Evolutionary conservation across 2,797 vertebrate species (phyloP), one percentile per base, ranked within the genome.

Genomic region (Malurus splendens): DNA sequence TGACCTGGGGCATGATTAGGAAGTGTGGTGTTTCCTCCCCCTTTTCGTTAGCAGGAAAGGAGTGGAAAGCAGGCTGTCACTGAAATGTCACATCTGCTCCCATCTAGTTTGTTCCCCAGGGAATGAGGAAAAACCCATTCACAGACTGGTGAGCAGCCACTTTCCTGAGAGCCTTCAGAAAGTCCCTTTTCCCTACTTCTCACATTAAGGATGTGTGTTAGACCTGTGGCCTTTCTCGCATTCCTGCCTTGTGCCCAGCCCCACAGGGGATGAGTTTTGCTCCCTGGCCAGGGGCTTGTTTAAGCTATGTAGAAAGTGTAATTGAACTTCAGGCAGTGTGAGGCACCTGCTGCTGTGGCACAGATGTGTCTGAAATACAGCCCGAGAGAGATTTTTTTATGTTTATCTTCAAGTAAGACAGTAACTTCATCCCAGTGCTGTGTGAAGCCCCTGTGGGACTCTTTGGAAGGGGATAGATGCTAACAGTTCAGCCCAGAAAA

Each of bases 191-290:
- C 42, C 25, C 9, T 33, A 16, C 30, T 75, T 50, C 39, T 70
- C 11, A 3, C 4, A 13, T 19, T 13, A 44, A 7, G 1, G 2
- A 13, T 0, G 5, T 24, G 50, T 28, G 6, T 60, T 66, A 12
- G 62, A 20, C 27, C 64, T 16, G 19, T 1, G 2, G 39, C 74
- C 2, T 0, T 14, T 64, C 50, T 38, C 41, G 8, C 8, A 0
- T 55, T 30, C 7, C 47, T 16, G 23, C 25, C 44, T 18, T 19
- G 44, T 33, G 33, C 38, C 32, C 33, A 55, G 3, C 42, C 70
- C 6, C 3, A 13, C 18, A 6, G 23, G 9, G 15, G 30, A n/a
- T 33, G 19, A 39, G 14, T n/a, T 59, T 23, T 8, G 4, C 39
- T 45, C 39, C 65, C 68, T 36, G 9, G 1, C 17, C 14, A 23